Evolutionary conservation across 2,888 invertebrate species (phyloP).

Genomic region (Eudasyphora cyanicolor): DNA sequence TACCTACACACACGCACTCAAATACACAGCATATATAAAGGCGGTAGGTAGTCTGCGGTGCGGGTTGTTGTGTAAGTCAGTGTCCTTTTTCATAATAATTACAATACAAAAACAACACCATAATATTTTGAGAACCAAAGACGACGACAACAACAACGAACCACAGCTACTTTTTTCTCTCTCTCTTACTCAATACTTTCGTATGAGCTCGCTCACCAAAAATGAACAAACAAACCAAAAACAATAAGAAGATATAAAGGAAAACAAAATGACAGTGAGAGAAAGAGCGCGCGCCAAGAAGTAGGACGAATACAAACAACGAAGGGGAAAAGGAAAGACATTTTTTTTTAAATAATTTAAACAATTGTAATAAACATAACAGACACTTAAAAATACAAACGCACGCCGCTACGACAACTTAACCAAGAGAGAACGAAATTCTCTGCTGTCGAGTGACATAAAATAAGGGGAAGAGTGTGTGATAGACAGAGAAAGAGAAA

Average conservation of each 20-base stretch:
- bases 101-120: constrained; percentile 17
- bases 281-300: constrained; percentile 10
- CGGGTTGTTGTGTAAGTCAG: constrained; percentile 54
- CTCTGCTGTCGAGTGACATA: constrained; percentile 14
- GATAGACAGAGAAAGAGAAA: constrained; percentile 25
- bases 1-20: constrained; percentile 26
- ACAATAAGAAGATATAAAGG: constrained; percentile 22
- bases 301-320: background rate
- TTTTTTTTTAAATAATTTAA: constrained; percentile 62
- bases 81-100: constrained; percentile 57
- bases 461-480: constrained; percentile 27
- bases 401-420: constrained; percentile 1
- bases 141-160: background rate
- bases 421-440: constrained; percentile 29
- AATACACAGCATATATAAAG: background rate
- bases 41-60: constrained; percentile 10
- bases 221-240: constrained; percentile 2
- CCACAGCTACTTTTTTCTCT: background rate
- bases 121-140: constrained; percentile 18
- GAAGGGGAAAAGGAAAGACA: constrained; percentile 36
- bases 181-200: background rate
- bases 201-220: constrained; percentile 1
- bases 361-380: constrained; percentile 57
- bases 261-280: constrained; percentile 24
- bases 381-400: constrained; percentile 2